Base-by-base conservation (phyloP, 2,797 vertebrate genomes). In the Melanitta fusca region DNA sequence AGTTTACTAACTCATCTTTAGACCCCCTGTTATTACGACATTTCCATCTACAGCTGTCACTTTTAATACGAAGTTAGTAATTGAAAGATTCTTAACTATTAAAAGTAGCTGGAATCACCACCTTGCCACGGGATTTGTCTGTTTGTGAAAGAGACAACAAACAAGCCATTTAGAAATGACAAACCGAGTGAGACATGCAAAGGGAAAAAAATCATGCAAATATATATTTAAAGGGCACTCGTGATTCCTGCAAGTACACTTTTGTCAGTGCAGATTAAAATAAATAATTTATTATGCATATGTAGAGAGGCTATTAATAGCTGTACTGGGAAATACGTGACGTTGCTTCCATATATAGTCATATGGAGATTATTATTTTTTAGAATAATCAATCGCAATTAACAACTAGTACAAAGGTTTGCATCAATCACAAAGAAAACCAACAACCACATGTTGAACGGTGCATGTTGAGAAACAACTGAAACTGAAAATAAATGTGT, bases 261-360 rank as follows among this genome's bases (percentile, higher is more conserved):
- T 84, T 62, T 83, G n/a, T 62, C 66, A 80, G 62, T 77, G 71
- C 15, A 73, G 73, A 94, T 53, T 88, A 73, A 95, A 93, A 83
- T 68, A 93, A 85, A 57, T 78, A 70, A 71, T 82, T 89, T 79
- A 86, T 93, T 93, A 79, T 70, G 77, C 66, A 71, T 45, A 81
- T n/a, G 12, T 7, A 81, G 56, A 73, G 28, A 92, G n/a, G 24
- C 60, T 94, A 90, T 79, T 86, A 80, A 92, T 92, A 97, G 82
- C 47, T 86, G 62, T 62, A 77, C 83, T 70, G n/a, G 85, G 68
- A 95, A 95, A 91, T 61, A 89, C 18, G 68, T 27, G 25, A 70
- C 49, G 70, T 16, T 86, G 80, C 43, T 91, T 80, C 85, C 82
- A 85, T 89, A 95, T 81, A 91, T 5, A 94, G 72, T 30, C 11